Base-by-base conservation (phyloP, 64 coral and sea anemone genomes). In the Actinia equina region DNA sequence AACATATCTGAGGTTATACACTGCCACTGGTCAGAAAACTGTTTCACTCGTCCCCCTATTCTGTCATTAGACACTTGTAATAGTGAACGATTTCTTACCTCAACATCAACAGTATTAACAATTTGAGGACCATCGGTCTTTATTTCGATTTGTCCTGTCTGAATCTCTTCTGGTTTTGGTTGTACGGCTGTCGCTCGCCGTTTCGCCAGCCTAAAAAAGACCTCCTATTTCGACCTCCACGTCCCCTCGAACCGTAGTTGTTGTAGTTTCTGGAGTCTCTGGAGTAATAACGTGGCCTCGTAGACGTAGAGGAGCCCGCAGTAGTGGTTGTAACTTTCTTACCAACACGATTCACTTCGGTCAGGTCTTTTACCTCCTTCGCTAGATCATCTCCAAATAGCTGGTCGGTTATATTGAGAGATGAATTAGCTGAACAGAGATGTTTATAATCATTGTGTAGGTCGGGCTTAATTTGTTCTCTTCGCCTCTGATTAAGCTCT, bases 361-460 rank as follows among this genome's bases (percentile, higher is more conserved):
- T 89, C 77, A 89, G 56, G 25, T 89, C 87, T 89, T 81, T 89
- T 2, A 89, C 77, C 19, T 89, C 25, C 78, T 89, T 82, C 10
- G 27, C 12, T 3, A 89, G 27, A 43, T 89, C 55, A 61, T 89
- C 30, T 8, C 85, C 85, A 54, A 87, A 87, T 19, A 87, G 45
- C 27, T 87, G 85, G 85, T 87, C 85, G 42, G 85, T 74, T 42
- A 86, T 86, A 14, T 54, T 43, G 42, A 87, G 17, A 49, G 18
- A 25, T 55, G 79, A 82, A 63, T 58, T 64, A 13, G 64, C 61
- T 42, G 79, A 82, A 44, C 77, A 89, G 51, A 82, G 77, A 70
- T 25, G 77, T 46, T 52, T 89, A 22, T 82, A 82, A 12, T 89
- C 87, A 49, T 64, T 67, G 57, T 89, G 77, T 4, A 89, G 22